Conservation (phyloP, 2,797 vertebrate genomes). For the Distichodus sexfasciatus region DNA sequence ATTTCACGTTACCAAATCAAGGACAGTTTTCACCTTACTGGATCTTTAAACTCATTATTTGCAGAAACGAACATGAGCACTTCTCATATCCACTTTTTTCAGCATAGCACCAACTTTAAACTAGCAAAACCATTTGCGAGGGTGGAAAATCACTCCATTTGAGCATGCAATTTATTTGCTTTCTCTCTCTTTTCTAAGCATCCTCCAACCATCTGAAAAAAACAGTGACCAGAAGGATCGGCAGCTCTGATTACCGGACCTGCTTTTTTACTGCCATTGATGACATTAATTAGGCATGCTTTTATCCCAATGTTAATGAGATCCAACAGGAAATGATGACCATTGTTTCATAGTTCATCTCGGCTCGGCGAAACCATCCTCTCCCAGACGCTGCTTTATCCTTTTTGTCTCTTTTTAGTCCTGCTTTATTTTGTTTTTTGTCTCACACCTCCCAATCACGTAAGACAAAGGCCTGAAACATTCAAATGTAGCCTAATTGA, state of each 20-base stretch:
- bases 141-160: too few relatives aligned
- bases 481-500: constrained; percentile 71
- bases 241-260: neutral
- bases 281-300: constrained; percentile 40
- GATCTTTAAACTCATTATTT: too few relatives aligned
- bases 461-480: constrained; percentile 54
- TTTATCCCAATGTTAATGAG: constrained; percentile 38
- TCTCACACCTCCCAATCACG: constrained; percentile 60
- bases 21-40: too few relatives aligned
- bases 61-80: too few relatives aligned
- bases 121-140: too few relatives aligned
- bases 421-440: constrained; percentile 33
- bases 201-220: neutral
- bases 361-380: constrained; percentile 39
- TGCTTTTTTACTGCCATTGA: neutral
- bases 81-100: too few relatives aligned
- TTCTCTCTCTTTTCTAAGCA: too few relatives aligned
- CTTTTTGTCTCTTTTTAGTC: constrained; percentile 53
- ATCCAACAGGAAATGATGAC: constrained; percentile 24
- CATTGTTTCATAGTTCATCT: constrained; percentile 49
- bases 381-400: constrained; percentile 32
- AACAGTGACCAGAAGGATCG: constrained; percentile 20
- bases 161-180: too few relatives aligned
- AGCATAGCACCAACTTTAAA: too few relatives aligned
- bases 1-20: too few relatives aligned